Conservation (phyloP, 2,113 vertebrate genomes). For the Lates calcarifer region DNA sequence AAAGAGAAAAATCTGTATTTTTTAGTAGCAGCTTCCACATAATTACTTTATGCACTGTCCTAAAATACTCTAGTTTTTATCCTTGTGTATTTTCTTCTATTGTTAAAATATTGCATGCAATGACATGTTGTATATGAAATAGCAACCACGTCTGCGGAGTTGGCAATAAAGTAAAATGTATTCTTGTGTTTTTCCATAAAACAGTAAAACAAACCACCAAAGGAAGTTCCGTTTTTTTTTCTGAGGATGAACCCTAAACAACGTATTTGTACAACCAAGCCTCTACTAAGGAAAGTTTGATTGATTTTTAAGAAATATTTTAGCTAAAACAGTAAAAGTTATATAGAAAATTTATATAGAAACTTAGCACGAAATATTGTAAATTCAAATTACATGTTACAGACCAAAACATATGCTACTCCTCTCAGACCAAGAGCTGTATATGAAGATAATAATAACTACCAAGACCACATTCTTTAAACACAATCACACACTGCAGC, state of each 20-base stretch:
- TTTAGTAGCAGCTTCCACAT: background rate
- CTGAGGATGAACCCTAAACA: constrained; percentile 6
- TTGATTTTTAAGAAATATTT: background rate
- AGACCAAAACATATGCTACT: background rate
- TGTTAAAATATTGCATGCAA: constrained; percentile 27
- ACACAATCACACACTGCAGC: background rate
- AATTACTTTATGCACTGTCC: background rate
- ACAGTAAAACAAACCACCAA: constrained; percentile 32
- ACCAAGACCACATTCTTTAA: constrained; percentile 11
- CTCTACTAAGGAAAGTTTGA: background rate
- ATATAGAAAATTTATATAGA: background rate
- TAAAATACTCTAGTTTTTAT: background rate
- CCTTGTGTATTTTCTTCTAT: constrained; percentile 11
- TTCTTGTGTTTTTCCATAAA: constrained; percentile 30
- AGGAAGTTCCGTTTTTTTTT: constrained; percentile 2
- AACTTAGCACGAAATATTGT: constrained; percentile 4
- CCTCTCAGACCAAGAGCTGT: background rate
- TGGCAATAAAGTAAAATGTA: constrained; percentile 14
- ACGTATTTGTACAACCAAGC: background rate
- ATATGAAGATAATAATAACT: background rate
- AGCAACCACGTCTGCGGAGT: background rate
- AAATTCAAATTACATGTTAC: constrained; percentile 31
- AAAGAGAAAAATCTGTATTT: background rate
- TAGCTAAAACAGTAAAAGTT: constrained; percentile 21
- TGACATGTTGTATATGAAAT: background rate